phyloP scores from a whole-genome alignment of 2,888 invertebrate species.

The Ischnus inquisitorius region DNA sequence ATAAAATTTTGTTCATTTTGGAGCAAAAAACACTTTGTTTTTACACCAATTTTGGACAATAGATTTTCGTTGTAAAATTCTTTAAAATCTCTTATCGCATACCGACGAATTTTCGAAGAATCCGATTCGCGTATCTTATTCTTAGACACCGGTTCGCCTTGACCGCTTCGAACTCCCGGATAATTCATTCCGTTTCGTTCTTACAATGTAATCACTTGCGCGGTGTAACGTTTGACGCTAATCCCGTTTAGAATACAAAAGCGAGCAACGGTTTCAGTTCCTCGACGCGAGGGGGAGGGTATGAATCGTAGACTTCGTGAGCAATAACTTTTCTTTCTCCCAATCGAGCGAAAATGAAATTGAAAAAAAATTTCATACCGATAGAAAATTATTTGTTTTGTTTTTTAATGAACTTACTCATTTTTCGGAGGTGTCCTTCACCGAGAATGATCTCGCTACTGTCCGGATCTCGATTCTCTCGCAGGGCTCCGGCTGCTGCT shows the following conservation, averaged over 20 bases:
- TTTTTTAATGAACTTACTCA: conserved; percentile 51
- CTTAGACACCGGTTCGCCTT: conserved; percentile 53
- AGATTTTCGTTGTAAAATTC: neutral
- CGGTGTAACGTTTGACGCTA: neutral
- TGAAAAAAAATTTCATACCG: neutral
- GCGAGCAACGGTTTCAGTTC: neutral
- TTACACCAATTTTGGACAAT: neutral
- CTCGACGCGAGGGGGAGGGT: neutral
- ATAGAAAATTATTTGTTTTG: conserved; percentile 1
- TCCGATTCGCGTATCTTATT: neutral
- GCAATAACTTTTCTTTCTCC: neutral
- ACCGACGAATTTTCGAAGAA: conserved; percentile 19
- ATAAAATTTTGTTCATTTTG: too few species aligned
- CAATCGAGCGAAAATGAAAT: neutral
- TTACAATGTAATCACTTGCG: conserved; percentile 19
- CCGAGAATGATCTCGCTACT: conserved; percentile 36
- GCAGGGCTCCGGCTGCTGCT: conserved; percentile 42
- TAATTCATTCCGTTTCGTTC: conserved; percentile 23
- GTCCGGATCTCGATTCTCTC: conserved; percentile 43
- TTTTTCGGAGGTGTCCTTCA: conserved; percentile 48
- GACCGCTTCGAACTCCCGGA: conserved; percentile 40
- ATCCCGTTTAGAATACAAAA: neutral
- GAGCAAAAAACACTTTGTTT: too few species aligned
- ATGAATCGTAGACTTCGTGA: neutral
- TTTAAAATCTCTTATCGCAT: neutral